Evolutionary conservation across 2,888 invertebrate genomes (phyloP), one percentile per base, ranked within the genome.

Genomic region (Melanophora roralis): DNA sequence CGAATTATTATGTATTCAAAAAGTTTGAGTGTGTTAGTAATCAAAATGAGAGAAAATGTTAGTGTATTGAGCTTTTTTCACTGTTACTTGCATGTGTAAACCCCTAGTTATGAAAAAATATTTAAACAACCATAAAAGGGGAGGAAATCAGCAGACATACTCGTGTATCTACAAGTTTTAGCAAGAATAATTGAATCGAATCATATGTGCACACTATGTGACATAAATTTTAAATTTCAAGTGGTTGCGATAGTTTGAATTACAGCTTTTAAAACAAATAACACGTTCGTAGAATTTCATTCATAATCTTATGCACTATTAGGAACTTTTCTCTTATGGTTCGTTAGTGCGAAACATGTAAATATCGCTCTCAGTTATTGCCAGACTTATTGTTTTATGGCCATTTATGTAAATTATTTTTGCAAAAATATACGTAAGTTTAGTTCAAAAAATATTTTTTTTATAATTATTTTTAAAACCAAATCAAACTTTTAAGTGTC

Each of bases 171-270:
- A 60, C 21, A 47, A n/a, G 3, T 3, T 27, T 27, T 5, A 27
- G 27, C 27, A 27, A 27, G 6, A 57, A 19, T 19, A 21, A 34
- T 7, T 14, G 34, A 34, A 34, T 8, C 34, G 34, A 34, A 6
- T n/a, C n/a, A n/a, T n/a, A n/a, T 23, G 7, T 8, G 19, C 47
- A 57, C 23, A 47, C 57, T 47, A 27, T 72, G 72, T 62, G 72
- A 78, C 60, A 72, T 78, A 62, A 78, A 72, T 78, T 78, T 78
- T 53, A 78, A 78, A 72, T 78, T 78, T 78, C 53, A 78, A 55
- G 72, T 62, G 67, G 55, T 72, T 72, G 47, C 72, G 55, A 60
- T 67, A 72, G 62, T 67, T 72, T 62, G 65, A 67, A 62, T 45
- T 64, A 64, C 14, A 72, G 45, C n/a, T 60, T 78, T 78, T 55